Base-by-base conservation (phyloP, 2,113 vertebrate genomes). In the Phocoena sinus region DNA sequence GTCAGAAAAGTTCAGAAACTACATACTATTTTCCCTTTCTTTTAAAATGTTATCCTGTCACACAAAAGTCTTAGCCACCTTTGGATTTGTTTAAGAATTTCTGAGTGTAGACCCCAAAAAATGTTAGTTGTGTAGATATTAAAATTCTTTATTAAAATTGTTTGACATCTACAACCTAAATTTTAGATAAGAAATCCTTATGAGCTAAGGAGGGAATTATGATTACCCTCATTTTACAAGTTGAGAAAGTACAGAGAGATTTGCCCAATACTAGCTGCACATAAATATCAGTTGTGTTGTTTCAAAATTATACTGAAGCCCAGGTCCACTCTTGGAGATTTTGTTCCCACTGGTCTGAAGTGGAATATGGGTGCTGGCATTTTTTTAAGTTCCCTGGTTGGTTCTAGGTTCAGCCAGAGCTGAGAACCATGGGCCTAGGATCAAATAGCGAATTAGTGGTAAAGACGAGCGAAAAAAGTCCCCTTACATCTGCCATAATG, bases 121-220 rank as follows among this genome's bases (percentile, higher is more conserved):
- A 67, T 18, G 8, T 68, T 80, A 58, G 86, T 83, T 70, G 31
- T 81, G 25, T 76, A 80, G 68, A 47, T 14, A 58, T 65, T 62
- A 63, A 91, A 85, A 81, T 26, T 60, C 18, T 77, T 87, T 82
- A 53, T 65, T 62, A 63, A 91, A 85, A 84, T 31, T 65, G 14
- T 77, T 87, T 82, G 53, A 20, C 67, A 38, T 76, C 47, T 70
- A 31, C 15, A 67, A 74, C 53, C 79, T 88, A 84, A 80, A 47
- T 70, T 96, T 89, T 62, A 28, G 81, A 44, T 81, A 71, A 92
- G 50, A 86, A 96, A 82, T 58, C 21, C 25, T 85, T 88, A 85
- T 31, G 25, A 62, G 9, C 41, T 95, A 47, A 4, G 71, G 62
- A 15, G 36, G 47, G 23, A 82, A 4, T 14, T 93, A 14, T 25